phyloP scores from a whole-genome alignment of 2,113 vertebrate genomes.

The Nymphicus hollandicus region DNA sequence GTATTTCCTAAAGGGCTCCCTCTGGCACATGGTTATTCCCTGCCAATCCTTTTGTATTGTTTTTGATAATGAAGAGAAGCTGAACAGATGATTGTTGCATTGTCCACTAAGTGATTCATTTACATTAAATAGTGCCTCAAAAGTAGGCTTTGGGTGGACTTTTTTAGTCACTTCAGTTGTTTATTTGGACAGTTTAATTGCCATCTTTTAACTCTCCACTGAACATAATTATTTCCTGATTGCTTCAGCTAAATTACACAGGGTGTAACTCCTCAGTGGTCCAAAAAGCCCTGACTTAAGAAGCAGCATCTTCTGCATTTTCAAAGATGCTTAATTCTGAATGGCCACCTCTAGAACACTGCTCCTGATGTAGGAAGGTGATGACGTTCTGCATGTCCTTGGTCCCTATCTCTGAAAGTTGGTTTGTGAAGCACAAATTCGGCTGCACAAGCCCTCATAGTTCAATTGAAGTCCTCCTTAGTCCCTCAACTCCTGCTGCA shows the following conservation, averaged over 20 bases:
- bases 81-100: conserved; percentile 65
- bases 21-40: conserved; percentile 22
- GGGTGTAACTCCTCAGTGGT: neutral
- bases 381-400: neutral
- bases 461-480: neutral
- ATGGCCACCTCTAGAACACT: neutral
- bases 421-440: neutral
- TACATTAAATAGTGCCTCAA: conserved; percentile 56
- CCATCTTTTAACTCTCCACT: conserved; percentile 24
- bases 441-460: neutral
- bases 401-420: neutral
- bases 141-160: conserved; percentile 40
- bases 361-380: neutral
- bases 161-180: conserved; percentile 38
- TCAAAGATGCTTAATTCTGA: neutral
- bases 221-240: conserved; percentile 49
- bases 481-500: neutral
- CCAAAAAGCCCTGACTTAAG: neutral
- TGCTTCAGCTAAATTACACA: conserved; percentile 1
- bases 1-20: conserved; percentile 66
- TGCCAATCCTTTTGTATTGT: conserved; percentile 61
- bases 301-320: neutral
- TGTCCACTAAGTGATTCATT: conserved; percentile 67
- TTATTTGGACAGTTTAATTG: conserved; percentile 56
- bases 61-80: conserved; percentile 66